Evolutionary conservation across 37 sponge, comb jelly and placozoan genomes (phyloP).

Genomic region (Crambe crambe): DNA sequence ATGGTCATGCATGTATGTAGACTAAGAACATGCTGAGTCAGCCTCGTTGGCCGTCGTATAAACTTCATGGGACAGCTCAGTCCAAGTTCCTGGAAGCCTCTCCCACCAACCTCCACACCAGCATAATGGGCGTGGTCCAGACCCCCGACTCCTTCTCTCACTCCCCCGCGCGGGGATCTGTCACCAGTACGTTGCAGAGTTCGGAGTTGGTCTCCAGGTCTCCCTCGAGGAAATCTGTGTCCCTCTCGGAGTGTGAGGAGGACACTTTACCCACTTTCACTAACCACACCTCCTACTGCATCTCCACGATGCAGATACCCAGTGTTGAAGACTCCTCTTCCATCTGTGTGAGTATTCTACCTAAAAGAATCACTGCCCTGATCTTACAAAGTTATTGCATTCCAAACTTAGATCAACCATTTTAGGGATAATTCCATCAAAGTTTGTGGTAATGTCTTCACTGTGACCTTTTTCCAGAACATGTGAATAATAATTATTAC

Average conservation of each 20-base stretch:
- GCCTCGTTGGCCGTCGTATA: constrained; percentile 66
- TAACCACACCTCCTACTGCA: constrained; percentile 34
- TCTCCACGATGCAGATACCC: constrained; percentile 60
- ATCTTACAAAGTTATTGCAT: too few relatives aligned
- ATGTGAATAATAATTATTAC: too few relatives aligned
- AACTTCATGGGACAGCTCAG: constrained; percentile 19
- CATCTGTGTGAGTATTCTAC: constrained; percentile 29
- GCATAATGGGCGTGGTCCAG: constrained; percentile 40
- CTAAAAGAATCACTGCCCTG: too few relatives aligned
- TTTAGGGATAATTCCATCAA: too few relatives aligned
- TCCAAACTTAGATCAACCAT: too few relatives aligned
- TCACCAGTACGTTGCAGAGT: too few relatives aligned
- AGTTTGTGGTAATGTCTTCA: too few relatives aligned
- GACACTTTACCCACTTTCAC: not conserved
- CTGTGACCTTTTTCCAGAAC: too few relatives aligned
- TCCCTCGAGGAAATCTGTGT: not conserved
- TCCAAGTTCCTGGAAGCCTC: constrained; percentile 30
- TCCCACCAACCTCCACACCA: constrained; percentile 73
- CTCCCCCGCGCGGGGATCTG: constrained; percentile 2
- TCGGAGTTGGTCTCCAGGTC: not conserved
- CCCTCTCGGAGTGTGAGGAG: not conserved
- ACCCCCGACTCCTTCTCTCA: not conserved
- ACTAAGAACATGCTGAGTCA: not conserved
- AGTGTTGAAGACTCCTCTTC: not conserved
- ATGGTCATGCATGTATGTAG: too few relatives aligned